Evolutionary conservation across 2,888 invertebrate genomes (phyloP).

Genomic region (Salpingus planirostris): DNA sequence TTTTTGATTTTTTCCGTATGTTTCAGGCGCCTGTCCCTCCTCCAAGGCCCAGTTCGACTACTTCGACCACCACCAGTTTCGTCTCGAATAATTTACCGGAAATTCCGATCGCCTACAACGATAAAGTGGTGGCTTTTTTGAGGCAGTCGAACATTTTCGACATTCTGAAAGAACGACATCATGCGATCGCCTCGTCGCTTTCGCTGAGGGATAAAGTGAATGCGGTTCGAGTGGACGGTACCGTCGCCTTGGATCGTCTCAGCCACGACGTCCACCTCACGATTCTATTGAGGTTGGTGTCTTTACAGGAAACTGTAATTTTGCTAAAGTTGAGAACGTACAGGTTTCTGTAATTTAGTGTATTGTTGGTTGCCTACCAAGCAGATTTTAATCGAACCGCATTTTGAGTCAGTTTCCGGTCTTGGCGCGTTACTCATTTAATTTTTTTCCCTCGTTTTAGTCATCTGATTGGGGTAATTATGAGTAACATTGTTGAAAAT

Average conservation of each 20-base stretch:
- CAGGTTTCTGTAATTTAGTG: too few species aligned
- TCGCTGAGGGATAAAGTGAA: slow-evolving; percentile 79
- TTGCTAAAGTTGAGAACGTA: too few species aligned
- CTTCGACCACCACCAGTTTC: slow-evolving; percentile 39
- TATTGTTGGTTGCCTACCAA: too few species aligned
- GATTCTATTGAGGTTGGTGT: slow-evolving; percentile 75
- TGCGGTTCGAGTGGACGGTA: slow-evolving; percentile 83
- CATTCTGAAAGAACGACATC: slow-evolving; percentile 75
- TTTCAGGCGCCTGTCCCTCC: slow-evolving; percentile 65
- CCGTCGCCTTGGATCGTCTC: slow-evolving; percentile 70
- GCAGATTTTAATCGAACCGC: too few species aligned
- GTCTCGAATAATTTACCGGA: slow-evolving; percentile 46
- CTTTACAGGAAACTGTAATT: too few species aligned
- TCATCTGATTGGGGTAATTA: too few species aligned
- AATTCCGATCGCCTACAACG: slow-evolving; percentile 88
- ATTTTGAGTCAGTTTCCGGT: too few species aligned
- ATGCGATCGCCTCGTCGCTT: slow-evolving; percentile 60
- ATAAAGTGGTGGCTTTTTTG: slow-evolving; percentile 93
- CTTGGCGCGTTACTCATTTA: too few species aligned
- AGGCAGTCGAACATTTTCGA: slow-evolving; percentile 91
- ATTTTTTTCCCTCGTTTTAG: too few species aligned
- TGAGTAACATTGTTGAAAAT: too few species aligned
- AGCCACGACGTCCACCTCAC: slow-evolving; percentile 92
- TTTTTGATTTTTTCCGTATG: not conserved
- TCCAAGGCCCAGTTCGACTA: slow-evolving; percentile 53